Conservation (phyloP, 2,113 vertebrate species). For the Ptilorrhoa leucosticta region DNA sequence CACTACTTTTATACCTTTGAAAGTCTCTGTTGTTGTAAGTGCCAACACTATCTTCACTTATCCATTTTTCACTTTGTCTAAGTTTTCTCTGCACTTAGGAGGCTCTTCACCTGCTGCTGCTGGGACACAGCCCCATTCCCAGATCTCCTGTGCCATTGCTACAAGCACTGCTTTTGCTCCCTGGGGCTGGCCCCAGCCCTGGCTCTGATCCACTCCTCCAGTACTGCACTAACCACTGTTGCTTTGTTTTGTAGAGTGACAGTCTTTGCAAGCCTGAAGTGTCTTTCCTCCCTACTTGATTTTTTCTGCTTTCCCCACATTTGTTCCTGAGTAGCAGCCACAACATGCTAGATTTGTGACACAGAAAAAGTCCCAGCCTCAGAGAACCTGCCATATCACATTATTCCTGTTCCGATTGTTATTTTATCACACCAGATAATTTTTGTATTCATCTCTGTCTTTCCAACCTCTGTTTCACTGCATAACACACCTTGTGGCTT, state of each 20-base stretch:
- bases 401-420: not conserved
- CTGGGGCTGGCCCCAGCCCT: not conserved
- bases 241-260: not conserved
- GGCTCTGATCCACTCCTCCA: not conserved
- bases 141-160: not conserved
- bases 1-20: not conserved
- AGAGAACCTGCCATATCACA: not conserved
- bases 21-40: not conserved
- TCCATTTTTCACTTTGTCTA: not conserved
- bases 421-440: not conserved
- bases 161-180: not conserved
- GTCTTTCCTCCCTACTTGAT: not conserved
- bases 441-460: not conserved
- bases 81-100: not conserved
- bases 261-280: not conserved
- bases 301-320: not conserved
- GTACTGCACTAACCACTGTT: not conserved
- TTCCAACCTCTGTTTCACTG: not conserved
- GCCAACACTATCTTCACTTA: not conserved
- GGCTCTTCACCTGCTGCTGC: not conserved
- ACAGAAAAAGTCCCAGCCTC: not conserved
- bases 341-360: not conserved
- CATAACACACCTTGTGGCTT: not conserved
- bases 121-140: not conserved
- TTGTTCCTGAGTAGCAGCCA: not conserved